A percentile compares a stretch with the other conserved stretches of the same genome.
These are phyloP conservation scores for Capitella teleta DNA, from an alignment of 1,140 invertebrate genomes.

Conservation along the genomic window DNA sequence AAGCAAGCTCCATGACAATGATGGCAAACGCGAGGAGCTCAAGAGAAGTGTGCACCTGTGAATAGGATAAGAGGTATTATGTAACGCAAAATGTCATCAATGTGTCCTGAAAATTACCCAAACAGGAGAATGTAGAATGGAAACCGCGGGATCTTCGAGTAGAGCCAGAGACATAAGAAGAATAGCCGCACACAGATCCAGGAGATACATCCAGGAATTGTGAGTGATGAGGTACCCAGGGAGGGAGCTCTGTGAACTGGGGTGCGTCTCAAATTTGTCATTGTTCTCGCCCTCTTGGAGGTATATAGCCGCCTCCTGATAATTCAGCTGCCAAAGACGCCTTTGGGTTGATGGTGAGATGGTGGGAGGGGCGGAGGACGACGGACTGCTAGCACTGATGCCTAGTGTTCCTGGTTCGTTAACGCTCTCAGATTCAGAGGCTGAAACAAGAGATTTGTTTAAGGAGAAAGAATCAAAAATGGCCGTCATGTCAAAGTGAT, in stretches of 20 bases:
- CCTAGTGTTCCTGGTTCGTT: no score
- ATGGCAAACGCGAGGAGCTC: constrained; percentile 66
- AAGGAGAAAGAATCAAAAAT: no score
- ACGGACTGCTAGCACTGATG: no score
- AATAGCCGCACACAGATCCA: constrained; percentile 68
- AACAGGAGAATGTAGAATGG: constrained; percentile 51
- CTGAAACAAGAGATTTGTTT: no score
- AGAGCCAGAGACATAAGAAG: constrained; percentile 67
- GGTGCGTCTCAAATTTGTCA: constrained; percentile 84
- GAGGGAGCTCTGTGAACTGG: constrained; percentile 64
- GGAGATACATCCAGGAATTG: constrained; percentile 74
- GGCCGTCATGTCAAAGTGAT: no score
- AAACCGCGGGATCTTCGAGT: constrained; percentile 68
- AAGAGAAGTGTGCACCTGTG: constrained; percentile 64
- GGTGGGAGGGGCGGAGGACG: no score
- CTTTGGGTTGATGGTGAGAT: no score
- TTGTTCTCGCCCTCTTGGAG: constrained; percentile 78
- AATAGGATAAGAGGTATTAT: neutral
- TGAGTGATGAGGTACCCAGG: constrained; percentile 79
- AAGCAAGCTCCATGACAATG: constrained; percentile 63
- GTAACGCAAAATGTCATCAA: no score
- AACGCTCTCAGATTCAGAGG: no score
- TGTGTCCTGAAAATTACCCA: constrained; percentile 26
- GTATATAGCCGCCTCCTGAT: constrained; percentile 72
- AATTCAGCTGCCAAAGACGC: constrained; percentile 68